Evolutionary conservation across 2,888 invertebrate genomes (phyloP), one percentile per base, ranked within the genome.

Genomic region (Erannis defoliaria): DNA sequence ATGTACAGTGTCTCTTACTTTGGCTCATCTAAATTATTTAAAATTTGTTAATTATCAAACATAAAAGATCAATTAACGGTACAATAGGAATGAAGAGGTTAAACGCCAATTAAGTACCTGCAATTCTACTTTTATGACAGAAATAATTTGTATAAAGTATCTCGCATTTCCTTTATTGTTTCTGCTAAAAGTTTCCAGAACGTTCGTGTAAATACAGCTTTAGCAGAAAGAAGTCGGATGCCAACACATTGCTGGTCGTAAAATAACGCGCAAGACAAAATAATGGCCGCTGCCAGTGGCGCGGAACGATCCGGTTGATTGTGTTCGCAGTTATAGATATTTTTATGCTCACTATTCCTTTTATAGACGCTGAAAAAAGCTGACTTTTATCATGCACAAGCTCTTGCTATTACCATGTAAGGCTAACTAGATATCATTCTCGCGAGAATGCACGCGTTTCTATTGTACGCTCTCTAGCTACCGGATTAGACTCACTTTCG

Each of bases 231-330:
- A 63, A 64, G 63, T 67, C 54, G 43, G 67, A 70, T 67, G 66
- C 67, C 66, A 71, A 68, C 68, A 68, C 68, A 71, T 53, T 42
- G 62, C 68, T 59, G 53, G 54, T 70, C 69, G 72, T 72, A 71
- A 72, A 76, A 60, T 69, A 74, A 63, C 72, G 75, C 67, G 76
- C 78, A 75, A 81, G 77, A 77, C 79, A 72, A 79, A 82, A 75
- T 80, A 84, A 89, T 88, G 82, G 85, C 78, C 75, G 85, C 75
- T 81, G 51, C 81, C 78, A 83, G 71, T 86, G 82, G 87, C 76
- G 74, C 84, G 89, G 81, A 85, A 87, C 90, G 89, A 77, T 75
- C 50, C 89, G 88, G 82, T 86, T 85, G 78, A 89, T 88, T 85
- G 87, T 84, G 82, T 78, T 74, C 77, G 80, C 78, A 78, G 80